Base-by-base conservation (phyloP, 2,888 invertebrate genomes). In the Eupithecia subfuscata region DNA sequence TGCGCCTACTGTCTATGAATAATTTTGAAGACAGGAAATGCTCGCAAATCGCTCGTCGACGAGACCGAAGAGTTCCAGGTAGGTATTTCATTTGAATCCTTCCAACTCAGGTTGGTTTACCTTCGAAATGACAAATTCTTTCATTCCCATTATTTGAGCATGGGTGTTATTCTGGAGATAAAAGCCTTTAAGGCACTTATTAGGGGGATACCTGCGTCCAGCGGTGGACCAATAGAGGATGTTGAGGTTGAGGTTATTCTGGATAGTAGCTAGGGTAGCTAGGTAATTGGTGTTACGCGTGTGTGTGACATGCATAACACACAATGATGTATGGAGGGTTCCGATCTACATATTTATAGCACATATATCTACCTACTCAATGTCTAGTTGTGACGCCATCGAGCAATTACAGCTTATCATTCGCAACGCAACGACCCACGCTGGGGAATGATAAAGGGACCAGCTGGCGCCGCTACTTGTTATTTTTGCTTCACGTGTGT, bases 401-500 rank as follows among this genome's bases (percentile, higher is more conserved):
- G 74, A 80, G 79, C 82, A 83, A 82, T 84, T 81, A 79, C 67
- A 72, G 78, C 69, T 86, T 86, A 86, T 87, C 86, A 83, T 83
- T 82, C 70, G 80, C 83, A 83, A 85, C 87, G 83, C 86, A 85
- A 83, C 87, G 88, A 88, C 85, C 87, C 86, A 22, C 85, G 84
- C 83, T 82, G 78, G 77, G 75, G 74, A 78, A 80, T 81, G 84
- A 86, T 86, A 86, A 70, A 84, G 88, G 87, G 87, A 88, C 85
- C 84, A 85, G 83, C 84, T 86, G 89, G 89, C 89, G 89, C 88
- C 88, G 81, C 81, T 83, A 76, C 74, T 78, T 82, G 80, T 81
- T 84, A 84, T 86, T 84, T 84, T 80, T 84, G 79, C 78, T 79
- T 75, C 83, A 86, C 85, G 83, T 85, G 82, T 82, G 84, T 80